These are phyloP conservation scores for Piprites chloris DNA, from an alignment of 2,113 vertebrate species.

Conservation along the genomic window DNA sequence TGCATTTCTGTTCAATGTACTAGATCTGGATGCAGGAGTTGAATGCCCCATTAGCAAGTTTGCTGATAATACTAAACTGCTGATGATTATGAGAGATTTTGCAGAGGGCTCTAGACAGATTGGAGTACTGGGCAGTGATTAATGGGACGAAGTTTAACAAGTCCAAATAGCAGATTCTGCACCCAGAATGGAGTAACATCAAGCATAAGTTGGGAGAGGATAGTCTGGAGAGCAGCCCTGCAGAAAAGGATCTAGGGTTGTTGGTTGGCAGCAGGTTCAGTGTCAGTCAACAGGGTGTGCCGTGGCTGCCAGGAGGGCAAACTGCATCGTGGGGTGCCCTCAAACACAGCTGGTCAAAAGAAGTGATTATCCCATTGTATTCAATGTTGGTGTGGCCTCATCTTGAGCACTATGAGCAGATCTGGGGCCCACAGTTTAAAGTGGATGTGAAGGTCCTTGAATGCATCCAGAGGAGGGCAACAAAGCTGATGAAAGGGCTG, in stretches of 20 bases:
- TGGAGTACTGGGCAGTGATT: background rate
- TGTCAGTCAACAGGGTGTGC: background rate
- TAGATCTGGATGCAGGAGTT: background rate
- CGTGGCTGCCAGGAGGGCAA: background rate
- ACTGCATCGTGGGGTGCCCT: background rate
- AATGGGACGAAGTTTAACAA: background rate
- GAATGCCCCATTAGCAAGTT: background rate
- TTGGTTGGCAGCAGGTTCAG: background rate
- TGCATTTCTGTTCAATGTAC: background rate
- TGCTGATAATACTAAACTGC: background rate
- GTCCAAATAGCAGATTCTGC: background rate
- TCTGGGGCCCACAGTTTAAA: background rate
- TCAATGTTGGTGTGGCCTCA: background rate
- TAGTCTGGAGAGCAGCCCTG: background rate
- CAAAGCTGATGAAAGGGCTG: background rate
- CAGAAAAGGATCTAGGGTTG: background rate
- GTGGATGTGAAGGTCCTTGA: background rate
- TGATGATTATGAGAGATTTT: background rate
- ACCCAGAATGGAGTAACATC: background rate
- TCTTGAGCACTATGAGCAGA: background rate
- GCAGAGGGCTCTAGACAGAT: background rate
- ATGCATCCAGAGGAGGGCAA: background rate
- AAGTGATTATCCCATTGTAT: background rate
- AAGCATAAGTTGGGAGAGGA: background rate
- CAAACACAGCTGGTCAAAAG: rapidly evolving